Base-by-base conservation (phyloP, 2,113 vertebrate species). In the Sinocyclocheilus rhinocerous region DNA sequence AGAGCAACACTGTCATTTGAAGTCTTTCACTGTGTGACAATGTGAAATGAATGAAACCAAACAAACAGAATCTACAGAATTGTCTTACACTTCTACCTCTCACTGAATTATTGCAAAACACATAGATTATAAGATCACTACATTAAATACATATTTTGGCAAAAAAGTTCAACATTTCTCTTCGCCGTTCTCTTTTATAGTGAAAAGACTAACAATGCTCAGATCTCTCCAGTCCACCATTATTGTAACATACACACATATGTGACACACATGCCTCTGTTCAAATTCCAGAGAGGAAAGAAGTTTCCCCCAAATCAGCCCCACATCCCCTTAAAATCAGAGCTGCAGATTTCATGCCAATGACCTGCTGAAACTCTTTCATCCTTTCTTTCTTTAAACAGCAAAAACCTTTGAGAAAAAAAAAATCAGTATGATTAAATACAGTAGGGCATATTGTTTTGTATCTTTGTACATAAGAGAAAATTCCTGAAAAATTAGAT, bases 191-290 rank as follows among this genome's bases (percentile, higher is more conserved):
- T 52, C 13, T 29, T n/a, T 16, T 18, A 6, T 33, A 22, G 45
- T 24, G 29, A 63, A 57, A 24, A 16, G 22, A 45, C n/a, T 45
- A 16, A 57, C n/a, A 59, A 59, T 75, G 29, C 52, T 3, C 69
- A 42, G 18, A 29, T 36, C 52, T 15, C 59, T 57, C 59, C 16
- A 22, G 50, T 6, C 39, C 7, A 26, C 24, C 16, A 36, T 52
- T 85, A 78, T 61, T 70, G 82, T 86, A 42, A 83, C 65, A 65
- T 85, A 11, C 67, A 13, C 78, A 91, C 93, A 94, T 87, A 84
- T 92, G 93, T 90, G 86, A 89, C 81, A 57, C 92, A 93, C 90
- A 87, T 92, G 92, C 83, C 57, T 12, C 39, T 76, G 83, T 87
- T 91, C 86, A 29, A 72, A 89, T 91, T 91, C 86, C 87, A 79